phyloP scores from a whole-genome alignment of 2,113 vertebrate genomes.

The Lipophrys pholis region DNA sequence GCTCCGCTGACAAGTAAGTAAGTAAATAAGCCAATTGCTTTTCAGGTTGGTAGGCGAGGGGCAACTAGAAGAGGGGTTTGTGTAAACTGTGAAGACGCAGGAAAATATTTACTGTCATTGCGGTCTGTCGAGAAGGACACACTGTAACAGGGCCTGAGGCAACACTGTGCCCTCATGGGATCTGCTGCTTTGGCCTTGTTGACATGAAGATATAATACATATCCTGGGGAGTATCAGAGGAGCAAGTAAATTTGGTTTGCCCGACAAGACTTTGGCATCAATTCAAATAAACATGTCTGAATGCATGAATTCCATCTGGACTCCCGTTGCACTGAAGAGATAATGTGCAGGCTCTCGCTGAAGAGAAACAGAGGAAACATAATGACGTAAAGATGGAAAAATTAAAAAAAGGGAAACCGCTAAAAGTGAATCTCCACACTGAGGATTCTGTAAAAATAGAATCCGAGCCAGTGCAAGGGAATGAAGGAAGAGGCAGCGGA shows the following conservation, averaged over 20 bases:
- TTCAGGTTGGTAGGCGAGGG: conserved; percentile 38
- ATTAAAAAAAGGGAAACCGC: conserved; percentile 22
- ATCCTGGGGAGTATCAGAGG: conserved; percentile 34
- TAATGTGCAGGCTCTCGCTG: conserved; percentile 24
- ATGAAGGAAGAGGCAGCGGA: conserved; percentile 6
- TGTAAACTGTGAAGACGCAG: conserved; percentile 37
- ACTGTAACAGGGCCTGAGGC: conserved; percentile 48
- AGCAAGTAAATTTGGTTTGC: conserved; percentile 53
- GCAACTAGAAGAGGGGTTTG: conserved; percentile 33
- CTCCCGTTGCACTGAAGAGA: conserved; percentile 43
- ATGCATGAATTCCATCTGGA: conserved; percentile 49
- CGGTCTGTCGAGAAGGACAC: conserved; percentile 41
- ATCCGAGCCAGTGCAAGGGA: conserved; percentile 1
- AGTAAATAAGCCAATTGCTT: conserved; percentile 74
- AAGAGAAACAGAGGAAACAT: conserved; percentile 37
- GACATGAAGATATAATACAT: conserved; percentile 68
- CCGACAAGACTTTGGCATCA: conserved; percentile 43
- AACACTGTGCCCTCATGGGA: conserved; percentile 32
- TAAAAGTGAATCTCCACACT: conserved; percentile 44
- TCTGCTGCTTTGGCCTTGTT: conserved; percentile 45
- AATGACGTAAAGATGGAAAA: conserved; percentile 30
- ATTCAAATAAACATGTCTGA: conserved; percentile 60
- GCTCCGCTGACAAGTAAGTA: conserved; percentile 51
- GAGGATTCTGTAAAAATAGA: conserved; percentile 45
- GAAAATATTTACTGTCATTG: conserved; percentile 43